phyloP scores from a whole-genome alignment of 1,140 invertebrate genomes.

The Centruroides vittatus region DNA sequence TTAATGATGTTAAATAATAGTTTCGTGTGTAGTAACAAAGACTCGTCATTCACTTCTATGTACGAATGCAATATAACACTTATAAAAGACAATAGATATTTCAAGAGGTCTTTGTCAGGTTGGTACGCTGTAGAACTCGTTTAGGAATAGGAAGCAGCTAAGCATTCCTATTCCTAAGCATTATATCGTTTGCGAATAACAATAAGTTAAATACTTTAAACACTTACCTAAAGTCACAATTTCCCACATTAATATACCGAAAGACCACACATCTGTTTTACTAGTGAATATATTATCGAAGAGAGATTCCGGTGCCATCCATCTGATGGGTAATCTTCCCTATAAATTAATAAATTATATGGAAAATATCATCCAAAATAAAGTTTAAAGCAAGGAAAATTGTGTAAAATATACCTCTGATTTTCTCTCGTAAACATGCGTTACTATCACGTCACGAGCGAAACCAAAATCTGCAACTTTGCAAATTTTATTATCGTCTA shows the following conservation, averaged over 20 bases:
- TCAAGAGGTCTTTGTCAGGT: no score
- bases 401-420: slow-evolving; percentile 45
- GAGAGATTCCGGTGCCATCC: slow-evolving; percentile 91
- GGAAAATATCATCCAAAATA: slow-evolving; percentile 25
- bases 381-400: background rate
- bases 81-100: no score
- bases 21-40: no score
- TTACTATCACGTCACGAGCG: slow-evolving; percentile 58
- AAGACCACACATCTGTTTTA: slow-evolving; percentile 99
- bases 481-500: slow-evolving; percentile 68
- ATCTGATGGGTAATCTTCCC: slow-evolving; percentile 66
- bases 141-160: no score
- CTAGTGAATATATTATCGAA: slow-evolving; percentile 76
- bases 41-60: no score
- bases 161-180: no score
- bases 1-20: no score
- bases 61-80: no score
- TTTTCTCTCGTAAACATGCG: slow-evolving; percentile 77
- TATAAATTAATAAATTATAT: slow-evolving; percentile 1
- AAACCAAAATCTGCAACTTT: slow-evolving; percentile 92
- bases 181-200: background rate
- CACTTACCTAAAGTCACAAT: slow-evolving; percentile 88
- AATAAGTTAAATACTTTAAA: background rate
- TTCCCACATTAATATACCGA: slow-evolving; percentile 97
- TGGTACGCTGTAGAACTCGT: no score